Base-by-base conservation (phyloP, 30 jellyfish, hydroid and myxozoan species). In the Hydractinia echinata region DNA sequence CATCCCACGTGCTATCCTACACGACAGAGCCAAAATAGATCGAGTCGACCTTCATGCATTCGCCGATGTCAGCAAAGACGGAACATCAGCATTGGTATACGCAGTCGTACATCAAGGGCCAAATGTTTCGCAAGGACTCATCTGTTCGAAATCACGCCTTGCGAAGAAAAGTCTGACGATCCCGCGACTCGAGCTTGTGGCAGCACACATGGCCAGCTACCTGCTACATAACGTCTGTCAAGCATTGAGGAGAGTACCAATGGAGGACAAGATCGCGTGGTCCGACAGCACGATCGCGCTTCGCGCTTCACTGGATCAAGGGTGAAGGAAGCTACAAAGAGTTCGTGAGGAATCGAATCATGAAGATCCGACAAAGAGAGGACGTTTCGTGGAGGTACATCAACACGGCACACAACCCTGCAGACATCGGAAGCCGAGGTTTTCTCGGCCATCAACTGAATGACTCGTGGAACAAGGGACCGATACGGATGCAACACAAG, bases 401-500 rank as follows among this genome's bases (percentile, higher is more conserved):
- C 10, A 44, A 13, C 7, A 60, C 87, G 39, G 60, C 19, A n/a
- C 69, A 83, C 4, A 83, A 83, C 72, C 81, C 91, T 13, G 81
- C 81, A 11, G 91, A 83, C 61, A 58, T 83, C 10, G 91, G 91
- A 8, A 83, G 87, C 69, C 66, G 86, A 10, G 81, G 91, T 72
- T 79, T 39, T 20, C 72, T 61, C 69, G 87, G 83, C 77, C 83
- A 82, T 6, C 73, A 73, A 48, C 86, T 86, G 62, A 81, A 78
- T 54, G 66, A 76, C 44, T 67, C 82, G 76, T 87, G 95, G 95
- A 73, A 71, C 83, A 10, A 87, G 15, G 95, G 95, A 5, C 95
- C 92, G 76, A 76, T 71, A 9, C 82, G 95, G 95, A 54, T 87
- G 84, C 83, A 73, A 18, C 73, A 82, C 39, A 79, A 81, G 73